Base-by-base conservation (phyloP, 2,888 invertebrate species). In the Hypomecis atomaria region DNA sequence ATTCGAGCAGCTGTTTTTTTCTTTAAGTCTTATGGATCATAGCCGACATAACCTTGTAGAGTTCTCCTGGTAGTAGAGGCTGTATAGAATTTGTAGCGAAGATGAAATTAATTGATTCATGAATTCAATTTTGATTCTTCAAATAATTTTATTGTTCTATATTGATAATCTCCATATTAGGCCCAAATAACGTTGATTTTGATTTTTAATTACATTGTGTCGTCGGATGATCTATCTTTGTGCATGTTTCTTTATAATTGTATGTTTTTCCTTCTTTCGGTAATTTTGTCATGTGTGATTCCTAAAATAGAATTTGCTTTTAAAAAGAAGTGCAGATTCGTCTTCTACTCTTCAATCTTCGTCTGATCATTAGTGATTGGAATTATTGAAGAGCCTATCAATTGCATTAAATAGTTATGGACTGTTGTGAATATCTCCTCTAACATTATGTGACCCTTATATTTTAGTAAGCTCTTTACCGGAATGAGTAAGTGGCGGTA, bases 331-430 rank as follows among this genome's bases (percentile, higher is more conserved):
- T 58, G 7, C 58, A 23, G 45, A 7, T 36, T 37, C 53, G 33
- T 38, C 11, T 52, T 33, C 55, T 64, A 34, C 47, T 54, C 60
- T 63, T 62, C 74, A 72, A 67, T 59, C 55, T 40, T 52, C 72
- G 67, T 71, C 71, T 73, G 71, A 68, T 79, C 73, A 72, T 66
- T 69, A 74, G 75, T 75, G 73, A 75, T 79, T 76, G 78, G 71
- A 70, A 44, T 50, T 36, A 37, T 13, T 50, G 37, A 50, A 50
- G 37, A 37, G 3, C 8, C 0, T 37, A 37, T 37, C 37, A 50
- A 50, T 37, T 4, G 7, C 13, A 37, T 50, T n/a, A 37, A 37
- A 37, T 50, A 11, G 9, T 37, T 37, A 48, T n/a, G 33, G 13
- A 6, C 13, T 9, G 13, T 37, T 50, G 11, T 50, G 37, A 11